A percentile compares a stretch with the other conserved stretches of the same genome.
Conservation (phyloP, 2,888 invertebrate genomes). For the Hemithea aestivaria region DNA sequence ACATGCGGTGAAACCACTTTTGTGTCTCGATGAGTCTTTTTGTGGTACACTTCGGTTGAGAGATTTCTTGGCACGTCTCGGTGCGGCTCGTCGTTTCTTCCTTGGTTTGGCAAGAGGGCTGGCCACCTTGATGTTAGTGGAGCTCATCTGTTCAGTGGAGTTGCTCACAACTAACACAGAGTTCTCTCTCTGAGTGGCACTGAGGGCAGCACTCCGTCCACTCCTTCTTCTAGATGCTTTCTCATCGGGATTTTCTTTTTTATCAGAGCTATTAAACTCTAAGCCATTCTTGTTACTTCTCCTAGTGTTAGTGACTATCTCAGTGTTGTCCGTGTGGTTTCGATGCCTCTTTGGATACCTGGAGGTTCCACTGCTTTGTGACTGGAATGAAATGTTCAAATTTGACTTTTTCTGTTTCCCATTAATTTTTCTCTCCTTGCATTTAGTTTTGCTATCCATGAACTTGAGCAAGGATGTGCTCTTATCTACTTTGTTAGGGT, state of each 20-base stretch:
- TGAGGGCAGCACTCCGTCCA: conserved; percentile 48
- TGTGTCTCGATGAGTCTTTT: conserved; percentile 53
- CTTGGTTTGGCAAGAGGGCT: conserved; percentile 27
- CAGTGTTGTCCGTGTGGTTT: conserved; percentile 25
- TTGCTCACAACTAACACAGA: conserved; percentile 54
- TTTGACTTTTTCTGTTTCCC: conserved; percentile 30
- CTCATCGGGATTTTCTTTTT: conserved; percentile 54
- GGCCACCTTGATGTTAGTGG: conserved; percentile 57
- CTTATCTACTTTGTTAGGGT: conserved; percentile 40
- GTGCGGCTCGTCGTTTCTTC: conserved; percentile 33
- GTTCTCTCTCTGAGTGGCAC: conserved; percentile 45
- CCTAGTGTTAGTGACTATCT: conserved; percentile 14
- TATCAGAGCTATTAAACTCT: conserved; percentile 45
- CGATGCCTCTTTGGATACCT: conserved; percentile 59
- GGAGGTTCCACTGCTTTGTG: conserved; percentile 47
- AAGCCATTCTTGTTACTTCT: conserved; percentile 37
- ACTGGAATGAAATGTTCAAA: conserved; percentile 52
- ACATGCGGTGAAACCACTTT: conserved; percentile 64
- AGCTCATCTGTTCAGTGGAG: conserved; percentile 52
- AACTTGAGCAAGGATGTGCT: conserved; percentile 60
- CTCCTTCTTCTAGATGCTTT: conserved; percentile 54
- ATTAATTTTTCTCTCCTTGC: conserved; percentile 27
- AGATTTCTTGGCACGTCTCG: conserved; percentile 37
- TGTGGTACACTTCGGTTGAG: conserved; percentile 37
- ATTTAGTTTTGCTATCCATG: conserved; percentile 41